Conservation (phyloP, 2,888 invertebrate genomes). For the Pristionchus mayeri region DNA sequence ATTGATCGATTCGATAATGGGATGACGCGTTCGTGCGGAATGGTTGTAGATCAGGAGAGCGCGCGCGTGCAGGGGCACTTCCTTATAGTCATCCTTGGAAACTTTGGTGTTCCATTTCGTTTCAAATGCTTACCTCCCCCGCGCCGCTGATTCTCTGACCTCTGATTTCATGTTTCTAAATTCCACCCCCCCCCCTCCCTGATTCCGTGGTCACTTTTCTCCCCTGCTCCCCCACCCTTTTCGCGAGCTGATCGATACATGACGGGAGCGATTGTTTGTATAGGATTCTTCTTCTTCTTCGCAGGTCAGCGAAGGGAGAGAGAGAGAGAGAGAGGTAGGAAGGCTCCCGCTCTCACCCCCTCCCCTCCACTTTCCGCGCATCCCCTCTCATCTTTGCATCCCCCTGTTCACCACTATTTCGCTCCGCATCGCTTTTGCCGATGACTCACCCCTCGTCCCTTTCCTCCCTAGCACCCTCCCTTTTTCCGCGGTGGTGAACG, state of each 20-base stretch:
- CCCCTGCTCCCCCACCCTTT: neutral
- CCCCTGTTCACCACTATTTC: too few species aligned
- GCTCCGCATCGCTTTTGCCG: neutral
- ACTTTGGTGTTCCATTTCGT: too few species aligned
- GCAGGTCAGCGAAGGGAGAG: conserved; percentile 1
- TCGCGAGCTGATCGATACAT: neutral
- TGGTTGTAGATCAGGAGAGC: neutral
- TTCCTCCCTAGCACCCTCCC: neutral
- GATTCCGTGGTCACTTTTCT: neutral
- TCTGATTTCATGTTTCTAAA: too few species aligned
- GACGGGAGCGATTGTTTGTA: conserved; percentile 4
- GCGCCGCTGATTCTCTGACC: too few species aligned
- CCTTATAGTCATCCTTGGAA: too few species aligned
- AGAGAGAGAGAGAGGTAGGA: too few species aligned
- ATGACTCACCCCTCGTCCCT: neutral
- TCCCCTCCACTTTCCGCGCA: neutral
- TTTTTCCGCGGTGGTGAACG: conserved; percentile 5
- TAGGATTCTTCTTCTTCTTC: conserved; percentile 24
- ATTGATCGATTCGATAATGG: too few species aligned
- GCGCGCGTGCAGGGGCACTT: too few species aligned
- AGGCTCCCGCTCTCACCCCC: neutral
- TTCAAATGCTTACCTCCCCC: too few species aligned
- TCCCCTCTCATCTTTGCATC: neutral
- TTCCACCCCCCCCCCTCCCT: too few species aligned
- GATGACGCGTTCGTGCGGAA: too few species aligned